Percentiles rank a stretch among this genome's conserved stretches.
Conservation (phyloP, 2,113 vertebrate species). For the Oxyruncus cristatus region DNA sequence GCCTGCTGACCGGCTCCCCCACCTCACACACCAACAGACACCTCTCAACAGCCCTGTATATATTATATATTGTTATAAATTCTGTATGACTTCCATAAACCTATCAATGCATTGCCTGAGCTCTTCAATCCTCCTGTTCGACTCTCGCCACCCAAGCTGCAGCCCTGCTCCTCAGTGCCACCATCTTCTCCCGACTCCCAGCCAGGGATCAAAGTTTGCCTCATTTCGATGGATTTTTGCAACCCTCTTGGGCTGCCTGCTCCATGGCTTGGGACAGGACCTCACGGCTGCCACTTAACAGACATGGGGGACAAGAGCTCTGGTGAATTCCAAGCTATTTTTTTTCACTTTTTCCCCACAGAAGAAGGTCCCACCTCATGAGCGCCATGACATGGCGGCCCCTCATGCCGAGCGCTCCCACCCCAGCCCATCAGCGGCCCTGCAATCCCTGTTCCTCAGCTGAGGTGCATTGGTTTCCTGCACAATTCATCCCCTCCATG, state of each 20-base stretch:
- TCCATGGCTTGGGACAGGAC: fast-evolving
- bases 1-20: neutral
- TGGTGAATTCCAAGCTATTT: neutral
- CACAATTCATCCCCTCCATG: fast-evolving
- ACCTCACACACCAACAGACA: fast-evolving
- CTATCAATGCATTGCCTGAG: neutral
- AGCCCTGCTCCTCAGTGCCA: fast-evolving
- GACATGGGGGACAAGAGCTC: fast-evolving
- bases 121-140: neutral
- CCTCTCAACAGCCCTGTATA: neutral
- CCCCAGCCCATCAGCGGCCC: fast-evolving
- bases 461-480: neutral
- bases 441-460: fast-evolving
- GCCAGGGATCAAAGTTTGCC: fast-evolving
- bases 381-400: fast-evolving
- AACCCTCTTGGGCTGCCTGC: neutral
- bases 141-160: neutral
- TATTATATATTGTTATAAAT: too few species aligned
- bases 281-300: fast-evolving
- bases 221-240: fast-evolving
- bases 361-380: fast-evolving
- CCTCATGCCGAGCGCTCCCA: fast-evolving
- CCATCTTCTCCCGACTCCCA: fast-evolving
- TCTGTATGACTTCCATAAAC: neutral
- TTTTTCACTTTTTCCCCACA: neutral